phyloP scores from a whole-genome alignment of 2,113 vertebrate genomes.

The Chamaea fasciata region DNA sequence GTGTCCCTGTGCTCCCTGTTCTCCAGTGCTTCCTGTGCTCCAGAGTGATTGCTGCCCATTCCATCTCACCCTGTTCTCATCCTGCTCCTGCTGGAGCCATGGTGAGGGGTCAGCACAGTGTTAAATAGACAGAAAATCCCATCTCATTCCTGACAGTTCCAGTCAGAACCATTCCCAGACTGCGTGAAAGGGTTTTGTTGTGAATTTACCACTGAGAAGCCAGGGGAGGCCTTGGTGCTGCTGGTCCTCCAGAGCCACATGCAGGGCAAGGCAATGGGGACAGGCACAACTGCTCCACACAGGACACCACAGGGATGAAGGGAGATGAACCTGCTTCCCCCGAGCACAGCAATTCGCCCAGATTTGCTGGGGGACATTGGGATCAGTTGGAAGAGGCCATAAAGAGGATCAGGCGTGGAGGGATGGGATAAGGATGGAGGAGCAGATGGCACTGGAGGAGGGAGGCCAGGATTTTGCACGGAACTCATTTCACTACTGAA shows the following conservation, averaged over 20 bases:
- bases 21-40: background rate
- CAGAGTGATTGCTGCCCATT: background rate
- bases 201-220: background rate
- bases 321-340: background rate
- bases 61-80: background rate
- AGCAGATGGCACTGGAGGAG: slow-evolving; percentile 27
- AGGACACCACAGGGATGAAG: background rate
- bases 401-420: slow-evolving; percentile 54
- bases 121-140: background rate
- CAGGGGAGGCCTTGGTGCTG: background rate
- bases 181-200: background rate
- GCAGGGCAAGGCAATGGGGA: background rate
- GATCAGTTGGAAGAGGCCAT: background rate
- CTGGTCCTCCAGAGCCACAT: background rate
- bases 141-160: background rate
- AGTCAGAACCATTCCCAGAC: background rate
- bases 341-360: background rate
- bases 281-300: background rate
- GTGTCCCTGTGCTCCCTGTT: background rate
- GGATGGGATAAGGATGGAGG: background rate
- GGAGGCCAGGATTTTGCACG: background rate
- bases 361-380: background rate
- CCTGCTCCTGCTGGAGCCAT: background rate
- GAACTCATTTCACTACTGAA: background rate
- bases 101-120: accelerated